Conservation (phyloP, 2,888 invertebrate species). For the Nomada fabriciana region DNA sequence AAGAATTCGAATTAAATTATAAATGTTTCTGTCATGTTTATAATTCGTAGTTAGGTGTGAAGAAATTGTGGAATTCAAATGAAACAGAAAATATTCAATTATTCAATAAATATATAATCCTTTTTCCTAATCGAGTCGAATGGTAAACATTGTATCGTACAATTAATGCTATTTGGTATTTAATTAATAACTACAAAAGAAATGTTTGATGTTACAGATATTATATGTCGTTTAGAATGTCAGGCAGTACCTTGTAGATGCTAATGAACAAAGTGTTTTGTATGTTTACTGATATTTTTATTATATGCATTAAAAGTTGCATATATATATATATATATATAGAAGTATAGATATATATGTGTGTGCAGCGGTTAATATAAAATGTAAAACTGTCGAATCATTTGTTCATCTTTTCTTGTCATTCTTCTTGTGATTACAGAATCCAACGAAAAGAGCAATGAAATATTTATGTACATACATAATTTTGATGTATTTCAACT, state of each 20-base stretch:
- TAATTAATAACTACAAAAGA: slow-evolving; percentile 22
- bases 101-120: neutral
- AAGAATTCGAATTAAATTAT: slow-evolving; percentile 15
- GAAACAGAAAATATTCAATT: neutral
- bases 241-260: slow-evolving; percentile 36
- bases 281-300: slow-evolving; percentile 34
- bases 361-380: slow-evolving; percentile 29
- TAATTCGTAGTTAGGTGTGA: too few relatives aligned
- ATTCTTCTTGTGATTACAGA: slow-evolving; percentile 6
- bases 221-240: slow-evolving; percentile 36
- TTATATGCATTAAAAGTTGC: slow-evolving; percentile 31
- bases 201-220: slow-evolving; percentile 34
- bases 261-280: slow-evolving; percentile 32
- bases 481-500: slow-evolving; percentile 5
- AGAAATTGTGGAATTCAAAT: neutral
- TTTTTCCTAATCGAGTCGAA: slow-evolving; percentile 36
- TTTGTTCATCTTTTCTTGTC: slow-evolving; percentile 26
- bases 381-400: slow-evolving; percentile 25
- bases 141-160: slow-evolving; percentile 37
- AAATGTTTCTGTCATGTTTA: slow-evolving; percentile 10
- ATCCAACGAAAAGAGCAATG: slow-evolving; percentile 7
- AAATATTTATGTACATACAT: slow-evolving; percentile 9
- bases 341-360: slow-evolving; percentile 17
- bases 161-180: slow-evolving; percentile 40
- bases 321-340: slow-evolving; percentile 23